Conservation (phyloP, 2,888 invertebrate species). For the Neocrepidodera transversa region DNA sequence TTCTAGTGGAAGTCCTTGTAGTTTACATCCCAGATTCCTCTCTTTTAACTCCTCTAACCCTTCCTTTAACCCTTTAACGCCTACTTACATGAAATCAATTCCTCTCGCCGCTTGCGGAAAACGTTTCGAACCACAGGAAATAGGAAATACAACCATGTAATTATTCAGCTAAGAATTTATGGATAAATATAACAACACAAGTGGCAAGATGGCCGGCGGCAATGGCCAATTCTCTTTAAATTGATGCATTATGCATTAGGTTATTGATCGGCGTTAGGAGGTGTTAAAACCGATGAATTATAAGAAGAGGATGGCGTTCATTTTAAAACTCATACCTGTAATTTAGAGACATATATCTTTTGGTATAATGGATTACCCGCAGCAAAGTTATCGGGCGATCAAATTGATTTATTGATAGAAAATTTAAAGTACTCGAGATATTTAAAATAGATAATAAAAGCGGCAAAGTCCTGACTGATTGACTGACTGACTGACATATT, state of each 20-base stretch:
- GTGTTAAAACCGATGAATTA: constrained; percentile 57
- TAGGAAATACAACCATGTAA: constrained; percentile 20
- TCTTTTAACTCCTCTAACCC: too few species aligned
- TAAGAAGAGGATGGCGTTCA: constrained; percentile 48
- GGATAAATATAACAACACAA: constrained; percentile 9
- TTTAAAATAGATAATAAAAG: too few species aligned
- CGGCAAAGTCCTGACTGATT: too few species aligned
- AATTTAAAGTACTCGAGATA: too few species aligned
- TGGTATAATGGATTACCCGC: constrained; percentile 39
- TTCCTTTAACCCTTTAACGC: constrained; percentile 5
- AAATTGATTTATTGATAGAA: too few species aligned
- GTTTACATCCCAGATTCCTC: too few species aligned
- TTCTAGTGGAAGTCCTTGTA: too few species aligned
- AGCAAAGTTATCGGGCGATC: too few species aligned
- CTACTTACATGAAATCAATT: constrained; percentile 17
- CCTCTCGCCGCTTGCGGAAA: background rate
- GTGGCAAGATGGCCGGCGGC: constrained; percentile 25
- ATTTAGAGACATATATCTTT: constrained; percentile 46
- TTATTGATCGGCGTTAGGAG: constrained; percentile 48
- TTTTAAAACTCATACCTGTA: constrained; percentile 46
- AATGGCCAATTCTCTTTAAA: constrained; percentile 41
- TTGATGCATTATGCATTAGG: constrained; percentile 52
- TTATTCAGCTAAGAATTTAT: constrained; percentile 19
- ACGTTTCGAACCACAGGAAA: constrained; percentile 3
- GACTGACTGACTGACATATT: too few species aligned